Evolutionary conservation across 2,888 invertebrate genomes (phyloP).

Genomic region (Xylota segnis): DNA sequence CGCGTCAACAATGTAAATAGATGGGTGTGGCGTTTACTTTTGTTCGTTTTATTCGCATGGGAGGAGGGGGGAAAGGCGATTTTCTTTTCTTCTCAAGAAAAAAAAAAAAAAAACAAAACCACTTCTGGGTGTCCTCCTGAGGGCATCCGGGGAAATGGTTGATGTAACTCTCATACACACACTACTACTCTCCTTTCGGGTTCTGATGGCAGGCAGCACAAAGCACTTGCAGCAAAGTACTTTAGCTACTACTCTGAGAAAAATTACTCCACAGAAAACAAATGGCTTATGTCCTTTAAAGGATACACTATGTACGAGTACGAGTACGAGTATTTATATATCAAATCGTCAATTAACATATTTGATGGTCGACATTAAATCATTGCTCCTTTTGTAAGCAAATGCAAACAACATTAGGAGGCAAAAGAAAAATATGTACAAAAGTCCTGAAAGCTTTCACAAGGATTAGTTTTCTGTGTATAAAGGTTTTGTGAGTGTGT

Average conservation of each 20-base stretch:
- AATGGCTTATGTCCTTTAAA: slow-evolving; percentile 58
- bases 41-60: slow-evolving; percentile 49
- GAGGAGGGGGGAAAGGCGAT: slow-evolving; percentile 46
- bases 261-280: slow-evolving; percentile 35
- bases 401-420: slow-evolving; percentile 46
- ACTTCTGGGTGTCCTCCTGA: slow-evolving; percentile 32
- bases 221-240: slow-evolving; percentile 64
- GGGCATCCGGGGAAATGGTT: slow-evolving; percentile 64
- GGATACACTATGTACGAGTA: background rate
- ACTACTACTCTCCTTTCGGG: slow-evolving; percentile 2
- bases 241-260: slow-evolving; percentile 32
- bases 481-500: slow-evolving; percentile 6
- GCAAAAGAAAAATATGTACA: background rate
- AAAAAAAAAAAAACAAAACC: background rate
- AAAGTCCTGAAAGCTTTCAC: slow-evolving; percentile 50
- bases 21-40: slow-evolving; percentile 69
- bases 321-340: too few species aligned
- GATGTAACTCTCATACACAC: slow-evolving; percentile 39
- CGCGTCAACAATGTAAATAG: slow-evolving; percentile 69
- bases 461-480: slow-evolving; percentile 44
- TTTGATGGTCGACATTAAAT: slow-evolving; percentile 62
- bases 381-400: slow-evolving; percentile 22
- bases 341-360: slow-evolving; percentile 57
- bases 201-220: slow-evolving; percentile 1
- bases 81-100: slow-evolving; percentile 23